A percentile compares a stretch with the other conserved stretches of the same genome.
Conservation (phyloP, 1,140 invertebrate genomes). For the Chrysomallon squamiferum region DNA sequence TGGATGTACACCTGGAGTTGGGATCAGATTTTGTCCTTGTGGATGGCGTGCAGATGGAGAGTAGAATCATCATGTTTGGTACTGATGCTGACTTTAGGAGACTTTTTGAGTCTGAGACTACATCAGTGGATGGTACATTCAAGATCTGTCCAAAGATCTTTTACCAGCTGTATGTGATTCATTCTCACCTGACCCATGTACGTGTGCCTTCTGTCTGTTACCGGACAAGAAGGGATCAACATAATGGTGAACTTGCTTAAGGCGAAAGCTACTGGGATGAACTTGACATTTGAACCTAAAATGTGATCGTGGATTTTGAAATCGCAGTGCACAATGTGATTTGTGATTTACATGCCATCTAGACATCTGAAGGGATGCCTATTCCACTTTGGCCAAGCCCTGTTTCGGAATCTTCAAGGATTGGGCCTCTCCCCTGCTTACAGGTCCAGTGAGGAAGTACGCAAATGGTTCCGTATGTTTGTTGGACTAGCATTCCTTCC, state of each 20-base stretch:
- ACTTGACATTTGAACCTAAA: too few species aligned
- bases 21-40: not conserved
- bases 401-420: not conserved
- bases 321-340: not conserved
- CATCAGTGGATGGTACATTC: not conserved
- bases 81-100: not conserved
- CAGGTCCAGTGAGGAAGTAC: not conserved
- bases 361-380: not conserved
- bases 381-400: not conserved
- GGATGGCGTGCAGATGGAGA: not conserved
- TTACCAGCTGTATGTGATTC: not conserved
- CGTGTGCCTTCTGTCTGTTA: too few species aligned
- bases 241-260: too few species aligned
- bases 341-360: not conserved
- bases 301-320: not conserved
- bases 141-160: not conserved
- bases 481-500: not conserved
- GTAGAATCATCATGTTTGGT: not conserved
- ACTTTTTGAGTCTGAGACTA: not conserved
- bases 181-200: not conserved
- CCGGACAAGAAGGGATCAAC: too few species aligned
- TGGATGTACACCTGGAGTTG: not conserved
- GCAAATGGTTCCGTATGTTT: not conserved
- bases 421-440: not conserved
- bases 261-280: too few species aligned